A percentile compares a stretch with the other conserved stretches of the same genome.
Evolutionary conservation across 2,113 vertebrate genomes (phyloP).

Genomic region (Sarotherodon lohbergeri): DNA sequence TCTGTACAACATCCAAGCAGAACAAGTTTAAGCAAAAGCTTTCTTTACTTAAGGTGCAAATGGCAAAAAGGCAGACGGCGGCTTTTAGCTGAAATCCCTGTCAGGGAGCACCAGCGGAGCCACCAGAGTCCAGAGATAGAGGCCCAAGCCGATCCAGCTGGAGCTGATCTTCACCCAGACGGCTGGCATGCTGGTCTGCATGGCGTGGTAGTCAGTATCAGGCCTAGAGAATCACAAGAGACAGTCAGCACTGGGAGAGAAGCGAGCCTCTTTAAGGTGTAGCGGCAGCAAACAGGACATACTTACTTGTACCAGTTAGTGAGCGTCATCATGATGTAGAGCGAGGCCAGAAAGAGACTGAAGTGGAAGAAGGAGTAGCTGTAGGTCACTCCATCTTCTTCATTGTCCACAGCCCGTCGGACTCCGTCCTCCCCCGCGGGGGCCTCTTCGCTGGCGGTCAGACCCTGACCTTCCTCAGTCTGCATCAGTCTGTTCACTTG

Average conservation of each 20-base stretch:
- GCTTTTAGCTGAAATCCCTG: conserved; percentile 82
- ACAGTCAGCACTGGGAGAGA: not conserved
- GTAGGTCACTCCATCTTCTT: conserved; percentile 83
- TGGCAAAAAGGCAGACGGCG: not conserved
- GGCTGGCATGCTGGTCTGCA: conserved; percentile 80
- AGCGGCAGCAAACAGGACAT: not conserved
- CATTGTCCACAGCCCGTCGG: conserved; percentile 80
- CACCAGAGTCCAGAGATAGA: conserved; percentile 90
- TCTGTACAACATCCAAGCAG: not conserved
- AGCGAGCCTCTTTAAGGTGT: accelerated
- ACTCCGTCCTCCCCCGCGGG: conserved; percentile 35
- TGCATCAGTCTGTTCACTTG: conserved; percentile 91
- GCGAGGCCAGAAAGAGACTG: conserved; percentile 83
- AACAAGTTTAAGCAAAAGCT: not conserved
- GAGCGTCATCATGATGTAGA: conserved; percentile 97
- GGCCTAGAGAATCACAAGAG: conserved; percentile 67
- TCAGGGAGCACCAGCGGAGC: conserved; percentile 79
- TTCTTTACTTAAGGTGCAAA: not conserved
- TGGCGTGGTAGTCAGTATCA: conserved; percentile 14
- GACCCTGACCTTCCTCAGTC: conserved; percentile 75
- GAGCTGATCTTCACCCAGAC: conserved; percentile 94
- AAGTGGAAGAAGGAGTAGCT: conserved; percentile 93
- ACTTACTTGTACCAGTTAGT: conserved; percentile 94
- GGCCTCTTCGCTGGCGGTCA: not conserved
- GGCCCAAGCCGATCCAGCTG: conserved; percentile 83